Evolutionary conservation across 2,113 vertebrate genomes (phyloP).

Genomic region (Chaetodon trifascialis): DNA sequence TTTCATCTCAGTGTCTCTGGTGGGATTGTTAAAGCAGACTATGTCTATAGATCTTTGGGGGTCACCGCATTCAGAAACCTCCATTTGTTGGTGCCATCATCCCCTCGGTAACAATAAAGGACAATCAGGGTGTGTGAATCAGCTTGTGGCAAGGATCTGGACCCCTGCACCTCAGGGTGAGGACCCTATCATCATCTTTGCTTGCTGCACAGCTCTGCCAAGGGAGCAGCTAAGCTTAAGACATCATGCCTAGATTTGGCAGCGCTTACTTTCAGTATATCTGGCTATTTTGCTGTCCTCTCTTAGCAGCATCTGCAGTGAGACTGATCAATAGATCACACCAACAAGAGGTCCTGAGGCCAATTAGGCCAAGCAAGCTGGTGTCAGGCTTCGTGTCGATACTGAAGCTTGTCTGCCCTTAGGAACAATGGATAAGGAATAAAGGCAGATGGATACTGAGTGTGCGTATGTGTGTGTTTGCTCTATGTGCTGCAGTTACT

Average conservation of each 20-base stretch:
- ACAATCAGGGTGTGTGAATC: constrained; percentile 72
- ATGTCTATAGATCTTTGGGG: constrained; percentile 69
- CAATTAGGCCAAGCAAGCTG: constrained; percentile 73
- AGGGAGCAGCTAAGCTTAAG: constrained; percentile 62
- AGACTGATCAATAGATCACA: constrained; percentile 76
- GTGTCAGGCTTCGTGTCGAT: constrained; percentile 70
- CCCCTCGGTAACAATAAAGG: constrained; percentile 71
- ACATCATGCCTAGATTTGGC: constrained; percentile 69
- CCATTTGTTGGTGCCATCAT: constrained; percentile 70
- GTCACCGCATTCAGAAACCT: constrained; percentile 71
- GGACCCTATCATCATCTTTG: constrained; percentile 57
- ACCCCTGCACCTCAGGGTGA: constrained; percentile 65
- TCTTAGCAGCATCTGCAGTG: constrained; percentile 62
- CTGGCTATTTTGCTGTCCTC: constrained; percentile 53
- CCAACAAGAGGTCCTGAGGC: constrained; percentile 78
- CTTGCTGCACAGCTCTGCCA: constrained; percentile 45
- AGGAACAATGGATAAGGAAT: constrained; percentile 63
- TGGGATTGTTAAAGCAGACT: constrained; percentile 70
- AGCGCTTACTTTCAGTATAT: constrained; percentile 56
- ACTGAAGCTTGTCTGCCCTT: constrained; percentile 64
- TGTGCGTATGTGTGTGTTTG: neutral
- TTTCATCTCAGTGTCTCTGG: constrained; percentile 70
- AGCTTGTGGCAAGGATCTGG: constrained; percentile 59
- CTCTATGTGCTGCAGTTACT: constrained; percentile 1
- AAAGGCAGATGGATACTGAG: constrained; percentile 42